A percentile compares a stretch with the other conserved stretches of the same genome.
Evolutionary conservation across 2,888 invertebrate genomes (phyloP).

Genomic region (Campoplex capitator): DNA sequence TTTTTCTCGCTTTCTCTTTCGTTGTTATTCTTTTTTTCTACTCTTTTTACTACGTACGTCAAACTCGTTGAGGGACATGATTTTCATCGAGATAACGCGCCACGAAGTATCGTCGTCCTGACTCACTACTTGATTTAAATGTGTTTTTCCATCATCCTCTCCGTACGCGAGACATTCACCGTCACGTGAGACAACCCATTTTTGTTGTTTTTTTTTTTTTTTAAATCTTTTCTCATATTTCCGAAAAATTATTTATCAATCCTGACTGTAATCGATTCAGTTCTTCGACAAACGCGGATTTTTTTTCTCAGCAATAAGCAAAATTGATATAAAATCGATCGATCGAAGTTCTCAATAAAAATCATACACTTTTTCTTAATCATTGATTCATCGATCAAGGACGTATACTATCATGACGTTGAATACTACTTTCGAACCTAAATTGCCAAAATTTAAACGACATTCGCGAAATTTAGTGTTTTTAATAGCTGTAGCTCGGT

Average conservation of each 20-base stretch:
- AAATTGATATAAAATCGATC: neutral
- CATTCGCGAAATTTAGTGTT: no score
- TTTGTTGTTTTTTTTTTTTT: no score
- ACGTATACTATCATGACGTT: no score
- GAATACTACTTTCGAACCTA: no score
- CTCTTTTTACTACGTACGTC: neutral
- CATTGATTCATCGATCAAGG: neutral
- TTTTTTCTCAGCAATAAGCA: neutral
- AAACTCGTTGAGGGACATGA: constrained; percentile 26
- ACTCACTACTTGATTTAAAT: constrained; percentile 21
- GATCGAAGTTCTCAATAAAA: neutral
- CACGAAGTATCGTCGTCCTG: constrained; percentile 29
- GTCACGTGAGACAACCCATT: constrained; percentile 8
- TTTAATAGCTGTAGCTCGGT: no score
- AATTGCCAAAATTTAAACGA: no score
- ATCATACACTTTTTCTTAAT: neutral
- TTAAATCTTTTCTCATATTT: neutral
- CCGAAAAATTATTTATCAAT: neutral
- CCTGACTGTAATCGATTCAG: neutral
- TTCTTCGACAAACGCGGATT: no score
- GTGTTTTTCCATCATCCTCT: constrained; percentile 15
- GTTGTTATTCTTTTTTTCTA: constrained; percentile 3
- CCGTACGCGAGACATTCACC: neutral
- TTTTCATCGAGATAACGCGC: constrained; percentile 57
- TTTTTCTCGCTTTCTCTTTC: constrained; percentile 14